phyloP scores from a whole-genome alignment of 2,888 invertebrate species.

The Hoplodrina ambigua region DNA sequence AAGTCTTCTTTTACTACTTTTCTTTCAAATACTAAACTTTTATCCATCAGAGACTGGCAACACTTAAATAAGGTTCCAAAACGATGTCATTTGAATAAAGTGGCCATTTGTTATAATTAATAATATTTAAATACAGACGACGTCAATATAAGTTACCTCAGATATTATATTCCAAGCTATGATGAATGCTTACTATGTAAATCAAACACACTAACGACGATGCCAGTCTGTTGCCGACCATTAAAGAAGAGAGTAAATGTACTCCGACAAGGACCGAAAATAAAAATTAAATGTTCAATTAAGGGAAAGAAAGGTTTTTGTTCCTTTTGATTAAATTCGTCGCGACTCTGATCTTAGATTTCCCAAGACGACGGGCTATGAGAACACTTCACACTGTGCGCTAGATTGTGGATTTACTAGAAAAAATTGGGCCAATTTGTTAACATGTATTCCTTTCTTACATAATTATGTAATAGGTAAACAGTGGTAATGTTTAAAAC shows the following conservation, averaged over 20 bases:
- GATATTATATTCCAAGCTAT: neutral
- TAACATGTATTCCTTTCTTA: conserved; percentile 4
- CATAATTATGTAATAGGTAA: neutral
- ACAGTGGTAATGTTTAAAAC: neutral
- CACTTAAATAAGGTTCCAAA: neutral
- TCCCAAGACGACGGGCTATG: conserved; percentile 51
- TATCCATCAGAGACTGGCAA: neutral
- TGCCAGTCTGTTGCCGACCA: neutral
- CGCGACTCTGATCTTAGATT: conserved; percentile 52
- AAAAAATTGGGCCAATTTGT: neutral
- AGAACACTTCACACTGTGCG: conserved; percentile 19
- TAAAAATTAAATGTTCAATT: conserved; percentile 42
- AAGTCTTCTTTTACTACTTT: neutral
- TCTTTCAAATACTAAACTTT: neutral
- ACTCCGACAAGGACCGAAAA: neutral
- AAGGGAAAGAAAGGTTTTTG: conserved; percentile 32
- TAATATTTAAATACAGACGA: neutral
- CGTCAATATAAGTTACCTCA: neutral
- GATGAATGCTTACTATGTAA: neutral
- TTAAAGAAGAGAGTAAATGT: neutral
- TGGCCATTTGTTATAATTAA: conserved; percentile 3
- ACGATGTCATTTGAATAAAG: conserved; percentile 5
- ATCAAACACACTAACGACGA: neutral
- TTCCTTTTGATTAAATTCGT: conserved; percentile 61
- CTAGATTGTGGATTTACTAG: conserved; percentile 5